Base-by-base conservation (phyloP, 2,888 invertebrate species). In the Apantesis nais region DNA sequence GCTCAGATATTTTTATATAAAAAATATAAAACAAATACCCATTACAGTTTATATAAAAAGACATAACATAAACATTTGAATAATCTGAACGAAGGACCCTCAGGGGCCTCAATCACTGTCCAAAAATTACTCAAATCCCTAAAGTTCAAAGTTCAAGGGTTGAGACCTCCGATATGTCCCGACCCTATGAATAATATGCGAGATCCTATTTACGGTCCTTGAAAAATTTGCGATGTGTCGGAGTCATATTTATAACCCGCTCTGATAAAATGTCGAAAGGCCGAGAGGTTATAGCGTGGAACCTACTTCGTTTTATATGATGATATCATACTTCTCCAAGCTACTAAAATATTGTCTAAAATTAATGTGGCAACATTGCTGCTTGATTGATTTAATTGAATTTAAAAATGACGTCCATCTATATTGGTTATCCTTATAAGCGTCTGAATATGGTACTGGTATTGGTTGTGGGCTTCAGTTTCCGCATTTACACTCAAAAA, bases 141-240 rank as follows among this genome's bases (percentile, higher is more conserved):
- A 64, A 75, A 72, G 71, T 62, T 67, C 73, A 80, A 37, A 80
- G 78, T 68, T 80, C 80, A 80, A 34, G 11, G 34, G 65, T 66
- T 52, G 62, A 48, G 67, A 61, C 29, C 31, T 25, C n/a, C 37
- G 31, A 61, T 76, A 68, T 71, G 70, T 73, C 67, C 62, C 61
- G 48, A 29, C 22, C 48, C 55, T 66, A 68, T 78, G 65, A 80
- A 80, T 78, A 80, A 80, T 71, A 58, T 62, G 68, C 39, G 25
- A 14, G n/a, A 25, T 52, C 74, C 74, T 72, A 72, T 68, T 77
- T 25, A 62, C 65, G 44, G 66, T 41, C 62, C 75, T 71, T 68
- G 67, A 79, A 72, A 37, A 65, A 66, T 78, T 68, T 70, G 70
- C 61, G 62, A 74, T 70, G 69, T 67, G n/a, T 66, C 62, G 34